phyloP scores from a whole-genome alignment of 2,888 invertebrate genomes.

The Spatulosminthurus flaviceps region DNA sequence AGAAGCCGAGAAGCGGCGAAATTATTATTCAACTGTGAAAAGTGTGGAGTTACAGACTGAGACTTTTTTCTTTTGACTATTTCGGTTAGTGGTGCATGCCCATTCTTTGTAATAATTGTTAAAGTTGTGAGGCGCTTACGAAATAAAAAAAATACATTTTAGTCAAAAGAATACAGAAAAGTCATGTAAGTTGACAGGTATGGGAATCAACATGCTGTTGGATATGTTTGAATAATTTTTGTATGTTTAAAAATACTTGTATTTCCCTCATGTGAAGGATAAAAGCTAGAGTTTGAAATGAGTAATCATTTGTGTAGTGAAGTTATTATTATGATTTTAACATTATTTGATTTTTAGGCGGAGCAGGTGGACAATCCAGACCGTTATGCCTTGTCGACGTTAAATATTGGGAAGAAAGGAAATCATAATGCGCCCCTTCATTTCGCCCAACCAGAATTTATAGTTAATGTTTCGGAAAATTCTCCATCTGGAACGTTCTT shows the following conservation, averaged over 20 bases:
- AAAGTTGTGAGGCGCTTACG: neutral
- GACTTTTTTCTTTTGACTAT: constrained; percentile 29
- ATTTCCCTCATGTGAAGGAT: too few species aligned
- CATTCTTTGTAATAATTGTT: constrained; percentile 19
- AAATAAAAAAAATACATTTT: neutral
- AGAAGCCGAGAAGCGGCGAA: neutral
- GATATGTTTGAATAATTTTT: too few species aligned
- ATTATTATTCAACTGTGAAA: constrained; percentile 43
- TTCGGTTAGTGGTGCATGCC: constrained; percentile 41
- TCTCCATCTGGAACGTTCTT: constrained; percentile 78
- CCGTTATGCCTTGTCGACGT: constrained; percentile 84
- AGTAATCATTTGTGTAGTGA: too few species aligned
- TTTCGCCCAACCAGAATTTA: constrained; percentile 78
- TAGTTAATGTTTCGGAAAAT: constrained; percentile 79
- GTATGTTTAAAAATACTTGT: too few species aligned
- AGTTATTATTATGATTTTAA: too few species aligned
- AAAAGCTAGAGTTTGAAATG: too few species aligned
- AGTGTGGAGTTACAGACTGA: constrained; percentile 22
- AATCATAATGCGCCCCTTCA: constrained; percentile 70
- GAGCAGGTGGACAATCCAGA: constrained; percentile 86
- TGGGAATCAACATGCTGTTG: neutral
- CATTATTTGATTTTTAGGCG: constrained; percentile 74
- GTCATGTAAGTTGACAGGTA: constrained; percentile 3
- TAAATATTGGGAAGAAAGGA: constrained; percentile 74
- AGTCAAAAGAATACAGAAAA: neutral